Percentiles rank a stretch among this genome's conserved stretches.
These are phyloP conservation scores for Cossypha heuglini DNA, from an alignment of 2,797 vertebrate species.

Conservation along the genomic window DNA sequence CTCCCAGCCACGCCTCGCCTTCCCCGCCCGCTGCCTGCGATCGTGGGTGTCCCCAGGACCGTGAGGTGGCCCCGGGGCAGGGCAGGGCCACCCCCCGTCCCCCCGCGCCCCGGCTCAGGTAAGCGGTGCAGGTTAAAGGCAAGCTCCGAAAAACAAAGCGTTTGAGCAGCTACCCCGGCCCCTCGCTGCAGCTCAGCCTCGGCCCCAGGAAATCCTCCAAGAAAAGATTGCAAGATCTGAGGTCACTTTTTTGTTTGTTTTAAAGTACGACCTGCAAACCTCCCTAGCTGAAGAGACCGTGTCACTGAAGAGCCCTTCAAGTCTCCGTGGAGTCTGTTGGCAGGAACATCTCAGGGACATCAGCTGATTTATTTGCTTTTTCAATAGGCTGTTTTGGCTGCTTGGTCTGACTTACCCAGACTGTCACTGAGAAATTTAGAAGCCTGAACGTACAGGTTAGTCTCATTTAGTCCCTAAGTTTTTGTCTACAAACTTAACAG, in stretches of 20 bases:
- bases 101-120: neutral
- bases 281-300: rapidly evolving
- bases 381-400: neutral
- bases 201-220: neutral
- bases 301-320: neutral
- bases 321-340: neutral
- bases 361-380: neutral
- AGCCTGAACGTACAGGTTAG: neutral
- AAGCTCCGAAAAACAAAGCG: neutral
- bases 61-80: rapidly evolving
- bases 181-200: neutral
- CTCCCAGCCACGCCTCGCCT: too few relatives aligned
- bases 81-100: too few relatives aligned
- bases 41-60: rapidly evolving
- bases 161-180: neutral
- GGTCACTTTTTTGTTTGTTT: neutral
- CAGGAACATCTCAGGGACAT: neutral
- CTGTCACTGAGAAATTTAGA: neutral
- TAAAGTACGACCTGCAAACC: neutral
- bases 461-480: neutral
- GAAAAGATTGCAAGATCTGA: neutral
- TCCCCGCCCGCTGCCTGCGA: too few relatives aligned
- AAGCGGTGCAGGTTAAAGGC: neutral
- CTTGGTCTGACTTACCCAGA: neutral
- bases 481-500: neutral